Evolutionary conservation across 1,140 invertebrate genomes (phyloP), one percentile per base, ranked within the genome.

Genomic region (Drosophila kurseongensis): DNA sequence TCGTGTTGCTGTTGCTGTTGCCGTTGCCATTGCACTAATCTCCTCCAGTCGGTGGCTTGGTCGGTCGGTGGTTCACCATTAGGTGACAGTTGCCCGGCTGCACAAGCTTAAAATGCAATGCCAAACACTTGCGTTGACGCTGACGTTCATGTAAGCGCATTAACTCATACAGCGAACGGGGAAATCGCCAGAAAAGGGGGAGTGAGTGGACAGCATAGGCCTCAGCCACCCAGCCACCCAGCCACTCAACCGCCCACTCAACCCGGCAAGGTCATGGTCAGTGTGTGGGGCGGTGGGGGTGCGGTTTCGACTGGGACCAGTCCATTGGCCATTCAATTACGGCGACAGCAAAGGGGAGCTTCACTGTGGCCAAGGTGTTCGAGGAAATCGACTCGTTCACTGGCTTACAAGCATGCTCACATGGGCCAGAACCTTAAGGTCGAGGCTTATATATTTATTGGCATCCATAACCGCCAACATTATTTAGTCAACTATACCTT

Each of bases 81-180:
- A 86, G 88, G 83, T 79, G 83, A 86, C 75, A 77, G 75, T 77
- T 77, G 75, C 63, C 63, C 73, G 75, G 75, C 73, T 77, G 75
- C 73, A 69, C 42, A 50, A 58, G 83, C 83, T 88, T 88, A 79
- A 75, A 86, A 82, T 79, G 71, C 79, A 88, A 88, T 88, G 78
- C 67, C 79, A 83, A 79, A 82, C 83, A 86, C 83, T 88, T 88
- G 63, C 83, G 73, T 75, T 75, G 59, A 63, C 72, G 73, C 54
- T 36, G 61, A 54, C 57, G 74, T 69, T 59, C 60, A 67, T 78
- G 66, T 86, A 86, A 86, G 83, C 83, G 83, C 68, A 86, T 86
- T 85, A 86, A 80, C 78, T 65, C 71, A 61, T 73, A 73, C 67
- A 41, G 61, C 63, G 45, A 56, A 18, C 56, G 54, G 29, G 16